phyloP scores from a whole-genome alignment of 2,888 invertebrate species.

The Leucania comma region DNA sequence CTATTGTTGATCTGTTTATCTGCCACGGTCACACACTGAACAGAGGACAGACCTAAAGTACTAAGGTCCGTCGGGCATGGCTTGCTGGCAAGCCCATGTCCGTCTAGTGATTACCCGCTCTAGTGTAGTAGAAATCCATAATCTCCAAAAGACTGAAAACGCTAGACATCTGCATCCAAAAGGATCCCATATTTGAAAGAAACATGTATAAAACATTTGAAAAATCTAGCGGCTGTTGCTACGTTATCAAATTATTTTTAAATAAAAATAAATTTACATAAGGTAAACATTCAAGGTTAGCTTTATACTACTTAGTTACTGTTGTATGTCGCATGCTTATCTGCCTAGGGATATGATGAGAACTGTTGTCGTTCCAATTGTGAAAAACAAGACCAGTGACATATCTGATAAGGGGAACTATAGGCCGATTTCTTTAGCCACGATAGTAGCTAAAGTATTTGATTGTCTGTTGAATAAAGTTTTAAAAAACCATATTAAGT shows the following conservation, averaged over 20 bases:
- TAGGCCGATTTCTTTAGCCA: no score
- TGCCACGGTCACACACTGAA: neutral
- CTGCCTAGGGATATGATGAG: no score
- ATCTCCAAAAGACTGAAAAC: neutral
- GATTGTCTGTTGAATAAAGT: no score
- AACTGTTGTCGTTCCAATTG: no score
- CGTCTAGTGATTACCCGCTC: no score
- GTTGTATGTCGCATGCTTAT: no score
- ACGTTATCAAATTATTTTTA: slow-evolving; percentile 9
- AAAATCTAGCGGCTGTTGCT: neutral
- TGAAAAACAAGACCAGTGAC: no score
- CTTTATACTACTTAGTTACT: no score
- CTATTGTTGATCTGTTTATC: neutral
- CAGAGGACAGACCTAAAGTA: neutral
- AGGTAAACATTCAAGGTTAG: slow-evolving; percentile 12
- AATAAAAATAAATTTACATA: neutral
- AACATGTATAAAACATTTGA: neutral
- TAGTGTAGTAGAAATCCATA: neutral
- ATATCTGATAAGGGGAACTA: no score
- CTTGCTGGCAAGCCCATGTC: neutral
- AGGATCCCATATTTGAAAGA: neutral
- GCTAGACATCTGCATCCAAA: neutral
- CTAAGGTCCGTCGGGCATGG: neutral
- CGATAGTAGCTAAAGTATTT: no score
- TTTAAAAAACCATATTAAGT: no score